phyloP scores from a whole-genome alignment of 2,113 vertebrate genomes.

The Notarius lentiginosus region DNA sequence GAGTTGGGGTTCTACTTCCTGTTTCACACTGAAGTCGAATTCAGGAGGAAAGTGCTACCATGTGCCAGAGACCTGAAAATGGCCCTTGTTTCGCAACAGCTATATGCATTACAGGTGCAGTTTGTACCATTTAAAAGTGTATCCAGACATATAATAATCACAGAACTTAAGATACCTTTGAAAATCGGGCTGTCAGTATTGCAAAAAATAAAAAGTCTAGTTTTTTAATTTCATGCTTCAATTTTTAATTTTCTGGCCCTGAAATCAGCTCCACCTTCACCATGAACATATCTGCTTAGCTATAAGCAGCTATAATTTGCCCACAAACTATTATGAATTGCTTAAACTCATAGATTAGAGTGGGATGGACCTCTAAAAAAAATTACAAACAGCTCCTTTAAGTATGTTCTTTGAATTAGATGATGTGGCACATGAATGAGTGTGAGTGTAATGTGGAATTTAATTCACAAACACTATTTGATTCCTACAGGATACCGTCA shows the following conservation, averaged over 20 bases:
- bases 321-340: neutral
- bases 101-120: neutral
- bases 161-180: neutral
- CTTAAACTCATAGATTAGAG: neutral
- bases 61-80: neutral
- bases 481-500: constrained; percentile 86
- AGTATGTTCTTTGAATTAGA: neutral
- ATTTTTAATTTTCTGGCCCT: neutral
- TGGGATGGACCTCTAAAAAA: neutral
- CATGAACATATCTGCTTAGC: neutral
- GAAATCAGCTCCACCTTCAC: neutral
- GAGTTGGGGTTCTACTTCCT: neutral
- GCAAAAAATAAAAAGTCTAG: neutral
- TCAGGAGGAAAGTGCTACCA: neutral
- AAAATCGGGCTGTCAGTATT: no score
- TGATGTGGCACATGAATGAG: neutral
- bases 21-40: neutral
- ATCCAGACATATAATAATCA: neutral
- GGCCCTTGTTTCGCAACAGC: neutral
- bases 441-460: neutral
- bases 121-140: neutral
- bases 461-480: neutral
- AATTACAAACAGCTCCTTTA: neutral
- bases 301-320: neutral
- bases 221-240: neutral